Conservation (phyloP, 1,140 invertebrate genomes). For the Asobara japonica region DNA sequence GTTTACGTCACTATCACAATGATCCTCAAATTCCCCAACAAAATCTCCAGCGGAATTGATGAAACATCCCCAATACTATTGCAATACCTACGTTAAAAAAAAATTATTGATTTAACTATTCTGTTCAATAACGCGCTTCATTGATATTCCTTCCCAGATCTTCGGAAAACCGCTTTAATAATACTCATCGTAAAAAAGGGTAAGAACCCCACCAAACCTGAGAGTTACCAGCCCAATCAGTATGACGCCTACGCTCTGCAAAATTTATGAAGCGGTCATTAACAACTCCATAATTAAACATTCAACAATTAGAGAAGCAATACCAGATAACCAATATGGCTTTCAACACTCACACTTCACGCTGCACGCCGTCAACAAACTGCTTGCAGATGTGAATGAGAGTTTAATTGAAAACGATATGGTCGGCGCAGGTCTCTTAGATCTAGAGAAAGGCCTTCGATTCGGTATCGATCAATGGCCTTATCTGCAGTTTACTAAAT, state of each 20-base stretch:
- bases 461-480: neutral
- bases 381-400: neutral
- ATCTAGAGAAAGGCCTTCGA: slow-evolving; percentile 13
- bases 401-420: neutral
- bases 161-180: slow-evolving; percentile 41
- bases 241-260: neutral
- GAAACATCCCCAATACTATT: no score
- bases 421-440: neutral
- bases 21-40: neutral
- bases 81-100: no score
- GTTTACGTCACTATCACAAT: neutral
- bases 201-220: slow-evolving; percentile 27
- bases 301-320: neutral
- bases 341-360: no score
- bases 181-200: slow-evolving; percentile 38
- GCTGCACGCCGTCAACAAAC: neutral
- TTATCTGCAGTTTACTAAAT: neutral
- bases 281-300: neutral
- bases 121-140: slow-evolving; percentile 36
- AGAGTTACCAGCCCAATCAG: slow-evolving; percentile 12
- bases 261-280: slow-evolving; percentile 13
- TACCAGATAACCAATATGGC: slow-evolving; percentile 3
- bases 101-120: slow-evolving; percentile 21
- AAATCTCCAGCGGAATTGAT: neutral
- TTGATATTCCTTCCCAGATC: slow-evolving; percentile 31